Evolutionary conservation across 2,797 vertebrate genomes (phyloP), one percentile per base, ranked within the genome.

Genomic region (Sphenopsis melanotis): DNA sequence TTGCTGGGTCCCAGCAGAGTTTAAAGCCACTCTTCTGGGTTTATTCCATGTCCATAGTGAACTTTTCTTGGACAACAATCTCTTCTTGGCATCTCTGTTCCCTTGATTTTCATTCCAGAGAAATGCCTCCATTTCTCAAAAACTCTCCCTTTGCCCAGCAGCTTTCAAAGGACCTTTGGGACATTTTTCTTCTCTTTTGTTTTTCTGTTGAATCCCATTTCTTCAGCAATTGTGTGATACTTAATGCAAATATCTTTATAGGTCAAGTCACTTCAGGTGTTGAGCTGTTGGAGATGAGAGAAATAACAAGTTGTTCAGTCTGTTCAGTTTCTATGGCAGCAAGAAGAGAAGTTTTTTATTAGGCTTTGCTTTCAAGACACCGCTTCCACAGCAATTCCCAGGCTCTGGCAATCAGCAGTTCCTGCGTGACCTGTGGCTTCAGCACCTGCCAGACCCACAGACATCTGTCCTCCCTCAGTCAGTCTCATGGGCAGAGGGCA

Each of bases 301-400:
- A 75, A 90, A 29, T 37, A 83, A 63, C 47, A 90, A 78, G 79
- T 90, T 78, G 46, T 61, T 87, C 66, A 55, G 79, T 78, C 91
- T 90, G 53, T 26, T 72, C 91, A 19, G 94, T 96, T 96, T 95
- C 96, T 94, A 94, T 94, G 85, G 90, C 44, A 96, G 93, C 83
- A 68, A 71, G 83, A 77, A 63, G 72, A 69, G 81, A 76, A 63
- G n/a, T n/a, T 75, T 91, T 81, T 77, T 64, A 59, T 86, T 16
- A 83, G 61, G 75, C 75, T 91, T 75, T 76, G n/a, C 55, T 91
- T 86, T 14, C 12, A 13, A 82, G 42, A 41, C 10, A 8, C 13
- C 0, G 0, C 59, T 61, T 90, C 63, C 69, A 17, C 59, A 90
- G 72, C 49, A 32, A 78, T 37, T 72, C 55, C 29, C 2, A 14